These are phyloP conservation scores for Sphenopsis melanotis DNA, from an alignment of 2,797 vertebrate species.

Conservation along the genomic window DNA sequence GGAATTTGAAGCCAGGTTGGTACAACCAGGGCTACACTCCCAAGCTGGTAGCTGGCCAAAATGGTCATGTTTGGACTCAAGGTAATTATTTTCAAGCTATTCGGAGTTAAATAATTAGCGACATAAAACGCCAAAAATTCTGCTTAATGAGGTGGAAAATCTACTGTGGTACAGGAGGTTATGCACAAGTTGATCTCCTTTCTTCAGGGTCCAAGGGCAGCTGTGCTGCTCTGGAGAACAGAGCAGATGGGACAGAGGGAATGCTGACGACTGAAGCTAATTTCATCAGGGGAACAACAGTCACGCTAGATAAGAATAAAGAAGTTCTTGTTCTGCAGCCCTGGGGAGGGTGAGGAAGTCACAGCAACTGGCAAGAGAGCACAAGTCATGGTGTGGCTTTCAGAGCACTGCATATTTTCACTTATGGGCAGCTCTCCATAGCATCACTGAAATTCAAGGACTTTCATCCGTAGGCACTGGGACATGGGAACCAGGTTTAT, in stretches of 20 bases:
- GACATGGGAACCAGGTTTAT: neutral
- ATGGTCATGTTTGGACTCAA: neutral
- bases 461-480: neutral
- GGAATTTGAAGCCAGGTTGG: neutral
- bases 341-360: neutral
- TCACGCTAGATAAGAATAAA: neutral
- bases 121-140: neutral
- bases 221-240: neutral
- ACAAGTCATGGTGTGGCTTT: neutral
- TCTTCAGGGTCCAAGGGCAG: neutral
- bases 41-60: neutral
- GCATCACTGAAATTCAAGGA: neutral
- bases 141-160: neutral
- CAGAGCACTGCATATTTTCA: neutral
- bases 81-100: neutral
- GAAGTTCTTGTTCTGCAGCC: neutral
- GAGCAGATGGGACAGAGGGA: neutral
- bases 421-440: neutral
- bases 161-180: neutral
- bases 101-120: neutral
- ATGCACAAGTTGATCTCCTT: neutral
- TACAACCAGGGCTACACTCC: neutral
- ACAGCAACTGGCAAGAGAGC: neutral
- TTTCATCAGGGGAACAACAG: neutral
- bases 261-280: fast-evolving